Percentiles rank a stretch among this genome's conserved stretches.
Conservation (phyloP, 2,113 vertebrate genomes). For the Lontra canadensis region DNA sequence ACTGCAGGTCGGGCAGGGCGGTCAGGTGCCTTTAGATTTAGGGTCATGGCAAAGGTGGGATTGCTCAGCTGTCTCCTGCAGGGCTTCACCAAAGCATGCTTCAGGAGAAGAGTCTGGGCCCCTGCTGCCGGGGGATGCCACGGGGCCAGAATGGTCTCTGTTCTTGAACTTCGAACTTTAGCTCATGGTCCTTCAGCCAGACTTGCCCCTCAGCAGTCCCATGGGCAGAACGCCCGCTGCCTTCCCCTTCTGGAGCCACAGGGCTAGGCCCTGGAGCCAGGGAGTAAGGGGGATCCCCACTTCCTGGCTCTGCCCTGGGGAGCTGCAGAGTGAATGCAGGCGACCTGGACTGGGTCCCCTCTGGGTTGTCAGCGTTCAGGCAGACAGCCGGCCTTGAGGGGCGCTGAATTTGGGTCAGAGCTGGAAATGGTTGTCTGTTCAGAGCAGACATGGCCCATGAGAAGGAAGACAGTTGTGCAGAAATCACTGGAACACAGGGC, state of each 20-base stretch:
- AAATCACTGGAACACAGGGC: too few species aligned
- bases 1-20: accelerated
- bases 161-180: not conserved
- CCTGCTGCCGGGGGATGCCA: not conserved
- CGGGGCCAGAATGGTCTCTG: not conserved
- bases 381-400: not conserved
- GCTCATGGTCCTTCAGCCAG: not conserved
- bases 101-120: not conserved
- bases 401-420: not conserved
- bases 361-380: not conserved
- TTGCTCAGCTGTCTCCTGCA: too few species aligned
- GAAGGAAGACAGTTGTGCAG: too few species aligned
- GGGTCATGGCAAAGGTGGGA: not conserved
- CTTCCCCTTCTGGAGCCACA: not conserved
- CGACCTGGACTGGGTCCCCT: accelerated
- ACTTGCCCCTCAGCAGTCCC: not conserved
- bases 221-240: not conserved
- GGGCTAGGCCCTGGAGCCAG: not conserved
- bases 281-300: not conserved
- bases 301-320: not conserved
- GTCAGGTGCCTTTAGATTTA: not conserved
- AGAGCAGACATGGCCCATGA: too few species aligned
- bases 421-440: too few species aligned
- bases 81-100: too few species aligned
- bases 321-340: not conserved